Evolutionary conservation across 2,797 vertebrate species (phyloP).

Genomic region (Epinephelus coioides): DNA sequence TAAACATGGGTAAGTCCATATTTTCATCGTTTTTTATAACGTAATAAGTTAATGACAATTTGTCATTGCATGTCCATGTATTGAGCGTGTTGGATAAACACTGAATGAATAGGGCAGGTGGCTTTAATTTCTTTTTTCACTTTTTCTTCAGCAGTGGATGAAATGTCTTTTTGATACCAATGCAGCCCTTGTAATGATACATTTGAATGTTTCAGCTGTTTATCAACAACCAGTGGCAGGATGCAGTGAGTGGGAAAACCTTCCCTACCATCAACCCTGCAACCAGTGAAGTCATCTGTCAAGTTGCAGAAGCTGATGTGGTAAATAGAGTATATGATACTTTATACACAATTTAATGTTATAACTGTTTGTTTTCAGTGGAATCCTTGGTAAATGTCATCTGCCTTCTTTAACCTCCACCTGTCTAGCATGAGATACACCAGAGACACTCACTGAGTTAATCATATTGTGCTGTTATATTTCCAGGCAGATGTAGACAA

Average conservation of each 20-base stretch:
- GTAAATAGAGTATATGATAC: constrained; percentile 70
- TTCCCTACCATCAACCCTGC: constrained; percentile 94
- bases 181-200: background rate
- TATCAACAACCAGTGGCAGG: constrained; percentile 96
- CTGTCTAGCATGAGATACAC: background rate
- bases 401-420: background rate
- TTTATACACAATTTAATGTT: background rate
- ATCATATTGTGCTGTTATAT: background rate
- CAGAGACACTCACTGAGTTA: background rate
- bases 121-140: too few relatives aligned
- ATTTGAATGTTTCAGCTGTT: constrained; percentile 88
- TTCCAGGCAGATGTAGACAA: constrained; percentile 93
- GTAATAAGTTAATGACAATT: too few relatives aligned
- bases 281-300: constrained; percentile 94
- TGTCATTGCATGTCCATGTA: too few relatives aligned
- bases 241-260: constrained; percentile 91
- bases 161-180: background rate
- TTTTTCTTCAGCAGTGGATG: background rate
- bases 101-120: too few relatives aligned
- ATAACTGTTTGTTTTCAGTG: background rate
- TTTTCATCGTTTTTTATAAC: too few relatives aligned
- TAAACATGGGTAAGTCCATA: too few relatives aligned
- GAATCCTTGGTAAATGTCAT: background rate
- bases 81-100: too few relatives aligned
- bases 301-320: constrained; percentile 94